phyloP scores from a whole-genome alignment of 1,140 invertebrate genomes.

The silkworm (Bombyx mori) region DNA sequence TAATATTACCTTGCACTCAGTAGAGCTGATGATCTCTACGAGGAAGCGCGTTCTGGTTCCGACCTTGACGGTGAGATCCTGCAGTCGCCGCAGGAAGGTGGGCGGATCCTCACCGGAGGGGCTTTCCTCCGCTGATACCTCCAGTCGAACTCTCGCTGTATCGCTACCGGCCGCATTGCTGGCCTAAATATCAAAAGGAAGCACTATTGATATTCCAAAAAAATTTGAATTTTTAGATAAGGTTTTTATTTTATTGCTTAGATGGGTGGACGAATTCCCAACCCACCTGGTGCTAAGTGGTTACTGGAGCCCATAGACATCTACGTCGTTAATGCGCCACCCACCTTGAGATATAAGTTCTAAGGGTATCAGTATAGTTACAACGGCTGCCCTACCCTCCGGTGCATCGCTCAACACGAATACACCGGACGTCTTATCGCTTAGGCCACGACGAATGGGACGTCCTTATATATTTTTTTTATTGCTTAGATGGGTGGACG shows the following conservation, averaged over 20 bases:
- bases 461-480: no score
- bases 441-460: no score
- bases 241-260: not conserved
- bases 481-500: no score
- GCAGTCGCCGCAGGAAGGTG: constrained; percentile 80
- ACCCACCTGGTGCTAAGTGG: not conserved
- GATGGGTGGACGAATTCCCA: not conserved
- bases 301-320: no score
- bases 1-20: constrained; percentile 79
- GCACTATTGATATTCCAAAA: not conserved
- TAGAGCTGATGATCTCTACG: constrained; percentile 84
- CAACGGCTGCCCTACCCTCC: no score
- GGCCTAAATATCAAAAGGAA: constrained; percentile 21
- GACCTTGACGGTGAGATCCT: constrained; percentile 87
- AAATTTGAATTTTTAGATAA: not conserved
- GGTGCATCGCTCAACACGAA: no score
- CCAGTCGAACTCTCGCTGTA: constrained; percentile 43
- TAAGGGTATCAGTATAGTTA: no score
- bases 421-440: no score
- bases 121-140: constrained; percentile 46
- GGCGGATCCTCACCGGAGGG: constrained; percentile 79
- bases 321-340: no score
- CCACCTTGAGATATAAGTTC: no score
- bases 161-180: constrained; percentile 55
- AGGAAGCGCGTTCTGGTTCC: constrained; percentile 86